phyloP scores from a whole-genome alignment of 2,797 vertebrate genomes.

The Chelon labrosus region DNA sequence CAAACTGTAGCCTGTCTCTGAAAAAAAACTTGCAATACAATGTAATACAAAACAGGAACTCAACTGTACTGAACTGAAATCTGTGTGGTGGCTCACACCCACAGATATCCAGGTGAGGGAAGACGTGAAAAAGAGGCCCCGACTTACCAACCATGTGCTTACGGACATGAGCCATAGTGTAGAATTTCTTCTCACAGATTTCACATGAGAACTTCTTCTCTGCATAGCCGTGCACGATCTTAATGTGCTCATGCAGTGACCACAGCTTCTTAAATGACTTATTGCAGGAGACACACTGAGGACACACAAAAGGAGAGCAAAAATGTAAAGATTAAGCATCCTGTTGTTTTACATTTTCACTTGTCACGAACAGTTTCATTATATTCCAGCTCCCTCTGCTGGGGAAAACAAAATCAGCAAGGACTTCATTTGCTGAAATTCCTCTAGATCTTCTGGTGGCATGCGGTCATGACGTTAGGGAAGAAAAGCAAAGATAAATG shows the following conservation, averaged over 20 bases:
- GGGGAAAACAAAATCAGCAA: constrained; percentile 22
- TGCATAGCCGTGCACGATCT: constrained; percentile 97
- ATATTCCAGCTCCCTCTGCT: constrained; percentile 76
- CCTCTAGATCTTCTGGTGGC: neutral
- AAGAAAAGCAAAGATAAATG: neutral
- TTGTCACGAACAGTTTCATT: neutral
- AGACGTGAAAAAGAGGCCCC: neutral
- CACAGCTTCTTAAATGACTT: constrained; percentile 99
- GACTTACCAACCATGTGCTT: constrained; percentile 99
- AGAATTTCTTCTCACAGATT: constrained; percentile 99
- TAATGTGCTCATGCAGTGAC: constrained; percentile 98
- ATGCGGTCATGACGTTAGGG: neutral
- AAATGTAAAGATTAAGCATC: constrained; percentile 3
- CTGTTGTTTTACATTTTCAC: neutral
- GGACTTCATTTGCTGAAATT: neutral
- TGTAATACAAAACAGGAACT: neutral
- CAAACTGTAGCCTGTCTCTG: neutral
- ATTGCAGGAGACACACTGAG: constrained; percentile 96
- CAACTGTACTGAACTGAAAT: neutral
- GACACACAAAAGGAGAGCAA: constrained; percentile 17
- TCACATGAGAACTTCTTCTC: constrained; percentile 99
- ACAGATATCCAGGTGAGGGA: neutral
- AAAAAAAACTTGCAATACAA: neutral
- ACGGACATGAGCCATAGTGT: constrained; percentile 98
- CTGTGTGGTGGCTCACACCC: neutral